Percentiles rank a stretch among this genome's conserved stretches.
phyloP scores from a whole-genome alignment of 2,113 vertebrate genomes.

The Tretioscincus oriximinensis region DNA sequence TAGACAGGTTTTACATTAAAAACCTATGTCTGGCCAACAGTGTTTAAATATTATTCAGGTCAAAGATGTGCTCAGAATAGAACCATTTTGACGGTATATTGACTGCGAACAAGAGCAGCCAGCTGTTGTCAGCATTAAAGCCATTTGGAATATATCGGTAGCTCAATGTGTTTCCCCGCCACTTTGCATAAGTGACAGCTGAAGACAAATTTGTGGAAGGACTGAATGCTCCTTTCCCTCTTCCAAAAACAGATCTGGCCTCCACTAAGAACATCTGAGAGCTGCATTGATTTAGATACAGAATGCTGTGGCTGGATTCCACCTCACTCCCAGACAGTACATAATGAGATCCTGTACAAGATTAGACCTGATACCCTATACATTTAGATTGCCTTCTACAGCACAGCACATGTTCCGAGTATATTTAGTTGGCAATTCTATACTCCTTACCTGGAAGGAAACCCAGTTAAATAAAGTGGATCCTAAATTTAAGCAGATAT shows the following conservation, averaged over 20 bases:
- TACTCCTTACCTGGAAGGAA: not conserved
- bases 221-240: constrained; percentile 26
- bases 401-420: constrained; percentile 30
- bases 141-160: constrained; percentile 47
- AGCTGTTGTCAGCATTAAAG: constrained; percentile 49
- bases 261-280: constrained; percentile 25
- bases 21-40: constrained; percentile 13
- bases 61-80: constrained; percentile 49
- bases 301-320: constrained; percentile 14
- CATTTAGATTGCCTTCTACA: constrained; percentile 46
- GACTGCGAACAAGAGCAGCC: constrained; percentile 46
- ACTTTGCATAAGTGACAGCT: constrained; percentile 47
- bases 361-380: constrained; percentile 45
- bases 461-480: not conserved
- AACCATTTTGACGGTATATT: constrained; percentile 37
- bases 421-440: not conserved
- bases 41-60: constrained; percentile 34
- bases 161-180: constrained; percentile 18
- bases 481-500: not conserved
- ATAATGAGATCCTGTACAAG: constrained; percentile 33
- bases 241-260: constrained; percentile 57
- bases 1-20: not conserved
- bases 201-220: constrained; percentile 48
- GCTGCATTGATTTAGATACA: constrained; percentile 39
- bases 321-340: constrained; percentile 12